These are phyloP conservation scores for Oligia fasciuncula DNA, from an alignment of 2,888 invertebrate species.

Conservation along the genomic window DNA sequence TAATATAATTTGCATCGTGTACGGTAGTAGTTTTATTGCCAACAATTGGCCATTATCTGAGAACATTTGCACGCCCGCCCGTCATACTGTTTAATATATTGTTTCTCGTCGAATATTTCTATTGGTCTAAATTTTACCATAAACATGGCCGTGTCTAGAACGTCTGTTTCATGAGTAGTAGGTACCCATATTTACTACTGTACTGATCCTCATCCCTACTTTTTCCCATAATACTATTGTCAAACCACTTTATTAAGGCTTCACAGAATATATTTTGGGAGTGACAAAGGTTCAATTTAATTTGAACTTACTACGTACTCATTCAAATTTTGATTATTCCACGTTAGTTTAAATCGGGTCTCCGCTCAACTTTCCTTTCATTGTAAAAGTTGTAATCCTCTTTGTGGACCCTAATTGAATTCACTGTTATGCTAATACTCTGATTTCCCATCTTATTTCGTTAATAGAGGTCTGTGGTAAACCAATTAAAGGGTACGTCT, in stretches of 20 bases:
- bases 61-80: constrained; percentile 79
- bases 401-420: constrained; percentile 90
- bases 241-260: constrained; percentile 33
- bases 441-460: constrained; percentile 90
- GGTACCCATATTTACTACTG: constrained; percentile 20
- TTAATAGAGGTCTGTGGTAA: constrained; percentile 90
- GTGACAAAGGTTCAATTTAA: constrained; percentile 77
- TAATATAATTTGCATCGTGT: constrained; percentile 84
- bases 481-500: constrained; percentile 89
- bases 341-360: constrained; percentile 86
- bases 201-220: constrained; percentile 9
- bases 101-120: constrained; percentile 68
- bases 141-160: constrained; percentile 15
- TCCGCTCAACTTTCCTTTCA: constrained; percentile 87
- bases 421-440: constrained; percentile 90
- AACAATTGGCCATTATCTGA: constrained; percentile 81
- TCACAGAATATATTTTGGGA: constrained; percentile 46
- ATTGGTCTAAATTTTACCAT: constrained; percentile 50
- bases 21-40: constrained; percentile 82
- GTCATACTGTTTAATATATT: constrained; percentile 79
- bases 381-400: constrained; percentile 90
- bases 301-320: constrained; percentile 83
- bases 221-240: constrained; percentile 17
- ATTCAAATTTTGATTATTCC: constrained; percentile 88
- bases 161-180: constrained; percentile 1